Evolutionary conservation across 2,113 vertebrate species (phyloP).

Genomic region (Pholis gunnellus): DNA sequence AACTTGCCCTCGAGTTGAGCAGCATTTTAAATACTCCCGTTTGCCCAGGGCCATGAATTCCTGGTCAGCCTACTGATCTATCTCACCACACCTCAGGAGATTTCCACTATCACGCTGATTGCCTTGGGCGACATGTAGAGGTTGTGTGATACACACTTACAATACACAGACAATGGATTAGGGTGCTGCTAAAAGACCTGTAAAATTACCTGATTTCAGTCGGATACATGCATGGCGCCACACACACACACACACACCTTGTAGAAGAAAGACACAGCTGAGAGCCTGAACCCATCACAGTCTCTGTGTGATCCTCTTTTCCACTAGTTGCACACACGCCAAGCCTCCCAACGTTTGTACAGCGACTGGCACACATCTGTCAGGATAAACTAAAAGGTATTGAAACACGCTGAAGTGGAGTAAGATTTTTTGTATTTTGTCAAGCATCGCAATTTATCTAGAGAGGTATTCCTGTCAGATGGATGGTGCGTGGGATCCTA

Average conservation of each 20-base stretch:
- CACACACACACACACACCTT: neutral
- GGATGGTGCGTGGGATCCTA: constrained; percentile 36
- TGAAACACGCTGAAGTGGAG: constrained; percentile 24
- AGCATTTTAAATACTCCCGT: constrained; percentile 37
- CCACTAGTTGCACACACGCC: constrained; percentile 34
- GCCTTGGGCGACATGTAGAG: constrained; percentile 23
- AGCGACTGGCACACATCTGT: constrained; percentile 38
- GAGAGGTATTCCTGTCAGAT: constrained; percentile 38
- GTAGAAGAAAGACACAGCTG: constrained; percentile 31
- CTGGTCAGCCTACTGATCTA: constrained; percentile 45
- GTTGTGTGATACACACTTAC: constrained; percentile 1
- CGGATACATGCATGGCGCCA: neutral
- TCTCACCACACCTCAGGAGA: constrained; percentile 27
- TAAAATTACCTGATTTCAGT: constrained; percentile 37
- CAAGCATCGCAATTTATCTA: constrained; percentile 33
- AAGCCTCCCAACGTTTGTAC: constrained; percentile 7
- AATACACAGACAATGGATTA: neutral
- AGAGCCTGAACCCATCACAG: constrained; percentile 16
- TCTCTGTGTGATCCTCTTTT: constrained; percentile 21
- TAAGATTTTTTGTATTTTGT: constrained; percentile 48
- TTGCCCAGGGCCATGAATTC: constrained; percentile 46
- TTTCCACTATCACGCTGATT: constrained; percentile 12
- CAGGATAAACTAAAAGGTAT: constrained; percentile 27
- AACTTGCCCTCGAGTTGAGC: constrained; percentile 18
- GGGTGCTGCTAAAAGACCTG: constrained; percentile 25